Percentiles rank a stretch among this genome's conserved stretches.
These are phyloP conservation scores for Myotis findleyi DNA, from an alignment of 2,797 vertebrate species.

Conservation along the genomic window DNA sequence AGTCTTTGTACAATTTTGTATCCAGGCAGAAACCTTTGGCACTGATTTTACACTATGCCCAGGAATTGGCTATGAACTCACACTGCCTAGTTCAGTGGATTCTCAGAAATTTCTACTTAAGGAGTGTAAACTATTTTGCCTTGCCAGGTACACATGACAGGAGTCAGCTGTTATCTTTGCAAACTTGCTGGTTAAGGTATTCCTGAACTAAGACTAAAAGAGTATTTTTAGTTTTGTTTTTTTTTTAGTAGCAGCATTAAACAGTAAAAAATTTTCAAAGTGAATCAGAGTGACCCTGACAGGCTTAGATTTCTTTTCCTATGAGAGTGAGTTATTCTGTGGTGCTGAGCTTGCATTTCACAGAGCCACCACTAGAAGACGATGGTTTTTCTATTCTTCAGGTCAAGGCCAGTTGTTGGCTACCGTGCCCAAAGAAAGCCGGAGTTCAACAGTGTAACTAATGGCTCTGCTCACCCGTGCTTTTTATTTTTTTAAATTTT, in stretches of 20 bases:
- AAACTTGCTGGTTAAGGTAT: constrained; percentile 57
- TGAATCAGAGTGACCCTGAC: not conserved
- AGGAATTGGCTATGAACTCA: constrained; percentile 43
- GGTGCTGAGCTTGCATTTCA: constrained; percentile 11
- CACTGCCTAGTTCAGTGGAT: constrained; percentile 55
- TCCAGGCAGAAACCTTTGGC: constrained; percentile 46
- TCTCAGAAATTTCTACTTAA: constrained; percentile 71
- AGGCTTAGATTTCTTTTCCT: not conserved
- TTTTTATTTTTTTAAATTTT: not conserved
- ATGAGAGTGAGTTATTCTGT: not conserved
- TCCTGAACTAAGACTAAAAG: constrained; percentile 61
- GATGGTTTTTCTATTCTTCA: not conserved
- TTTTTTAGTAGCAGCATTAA: not conserved
- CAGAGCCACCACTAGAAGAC: not conserved
- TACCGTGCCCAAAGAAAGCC: not conserved
- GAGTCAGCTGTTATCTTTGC: constrained; percentile 68
- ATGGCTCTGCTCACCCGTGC: not conserved
- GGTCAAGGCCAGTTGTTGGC: not conserved
- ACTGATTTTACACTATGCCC: constrained; percentile 16
- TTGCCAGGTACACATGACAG: constrained; percentile 35
- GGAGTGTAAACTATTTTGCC: constrained; percentile 73
- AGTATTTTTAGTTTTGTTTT: not conserved
- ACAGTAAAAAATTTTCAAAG: not conserved
- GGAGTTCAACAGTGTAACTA: not conserved
- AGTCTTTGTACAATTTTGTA: constrained; percentile 52